Conservation (phyloP, 2,113 vertebrate species). For the Solenodon paradoxus region DNA sequence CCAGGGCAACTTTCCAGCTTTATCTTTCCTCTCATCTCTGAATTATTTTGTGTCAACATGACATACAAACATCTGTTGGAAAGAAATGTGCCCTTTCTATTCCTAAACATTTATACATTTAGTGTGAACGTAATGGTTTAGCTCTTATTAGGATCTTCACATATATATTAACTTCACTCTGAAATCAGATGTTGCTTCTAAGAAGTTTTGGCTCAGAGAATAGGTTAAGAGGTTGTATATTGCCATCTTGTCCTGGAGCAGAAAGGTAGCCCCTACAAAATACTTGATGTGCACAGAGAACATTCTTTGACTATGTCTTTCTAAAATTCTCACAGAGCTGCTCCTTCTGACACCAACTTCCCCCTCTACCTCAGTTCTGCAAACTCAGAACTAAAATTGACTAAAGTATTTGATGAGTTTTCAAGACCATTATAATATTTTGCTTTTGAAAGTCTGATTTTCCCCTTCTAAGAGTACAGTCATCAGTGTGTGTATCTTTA, state of each 20-base stretch:
- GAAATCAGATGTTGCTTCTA: not conserved
- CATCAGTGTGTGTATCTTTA: not conserved
- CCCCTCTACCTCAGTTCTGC: not conserved
- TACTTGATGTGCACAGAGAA: not conserved
- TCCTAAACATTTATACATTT: not conserved
- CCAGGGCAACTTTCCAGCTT: not conserved
- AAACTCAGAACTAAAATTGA: not conserved
- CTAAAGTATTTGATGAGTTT: not conserved
- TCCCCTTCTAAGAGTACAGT: not conserved
- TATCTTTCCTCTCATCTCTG: not conserved
- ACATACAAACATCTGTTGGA: not conserved
- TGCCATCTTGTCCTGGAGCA: not conserved
- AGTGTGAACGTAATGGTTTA: not conserved
- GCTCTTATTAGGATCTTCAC: slow-evolving; percentile 35
- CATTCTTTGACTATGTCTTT: not conserved
- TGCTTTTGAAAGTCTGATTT: not conserved
- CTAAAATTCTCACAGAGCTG: not conserved
- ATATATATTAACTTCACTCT: not conserved
- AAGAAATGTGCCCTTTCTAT: not conserved
- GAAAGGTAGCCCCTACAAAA: not conserved
- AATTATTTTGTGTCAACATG: not conserved
- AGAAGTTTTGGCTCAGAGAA: not conserved
- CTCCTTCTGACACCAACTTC: not conserved
- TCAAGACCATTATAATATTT: not conserved
- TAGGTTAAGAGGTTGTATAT: not conserved